Evolutionary conservation across 2,797 vertebrate species (phyloP).

Genomic region (Pipistrellus nathusii): DNA sequence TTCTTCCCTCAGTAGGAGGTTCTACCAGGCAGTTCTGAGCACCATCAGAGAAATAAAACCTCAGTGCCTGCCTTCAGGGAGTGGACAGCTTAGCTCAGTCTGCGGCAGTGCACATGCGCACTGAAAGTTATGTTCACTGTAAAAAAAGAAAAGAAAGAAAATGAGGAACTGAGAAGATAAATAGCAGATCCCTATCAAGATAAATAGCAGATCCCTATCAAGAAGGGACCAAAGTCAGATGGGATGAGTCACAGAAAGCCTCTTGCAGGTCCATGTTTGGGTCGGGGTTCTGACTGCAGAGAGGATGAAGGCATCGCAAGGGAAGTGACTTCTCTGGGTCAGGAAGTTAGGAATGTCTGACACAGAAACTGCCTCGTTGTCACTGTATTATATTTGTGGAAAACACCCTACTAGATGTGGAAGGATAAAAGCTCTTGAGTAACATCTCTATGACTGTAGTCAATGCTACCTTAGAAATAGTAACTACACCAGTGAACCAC

Average conservation of each 20-base stretch:
- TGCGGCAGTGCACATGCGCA: too few species aligned
- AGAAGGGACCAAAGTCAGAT: background rate
- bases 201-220: too few species aligned
- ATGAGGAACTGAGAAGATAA: background rate
- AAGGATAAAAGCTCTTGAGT: background rate
- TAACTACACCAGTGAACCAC: background rate
- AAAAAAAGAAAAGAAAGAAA: background rate
- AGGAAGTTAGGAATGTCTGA: background rate
- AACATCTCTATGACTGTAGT: too few species aligned
- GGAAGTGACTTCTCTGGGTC: background rate
- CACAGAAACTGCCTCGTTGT: background rate
- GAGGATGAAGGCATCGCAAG: background rate
- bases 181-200: background rate
- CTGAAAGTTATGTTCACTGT: background rate
- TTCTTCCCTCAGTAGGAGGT: background rate
- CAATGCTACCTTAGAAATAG: background rate
- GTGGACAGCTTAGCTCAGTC: background rate
- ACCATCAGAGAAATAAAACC: background rate
- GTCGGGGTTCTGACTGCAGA: background rate
- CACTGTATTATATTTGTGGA: background rate
- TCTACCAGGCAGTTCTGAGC: background rate
- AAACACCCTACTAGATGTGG: background rate
- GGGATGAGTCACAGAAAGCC: background rate
- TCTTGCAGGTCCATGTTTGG: background rate
- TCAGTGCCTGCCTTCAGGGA: background rate